Base-by-base conservation (phyloP, 2,113 vertebrate species). In the Noctilio leporinus region DNA sequence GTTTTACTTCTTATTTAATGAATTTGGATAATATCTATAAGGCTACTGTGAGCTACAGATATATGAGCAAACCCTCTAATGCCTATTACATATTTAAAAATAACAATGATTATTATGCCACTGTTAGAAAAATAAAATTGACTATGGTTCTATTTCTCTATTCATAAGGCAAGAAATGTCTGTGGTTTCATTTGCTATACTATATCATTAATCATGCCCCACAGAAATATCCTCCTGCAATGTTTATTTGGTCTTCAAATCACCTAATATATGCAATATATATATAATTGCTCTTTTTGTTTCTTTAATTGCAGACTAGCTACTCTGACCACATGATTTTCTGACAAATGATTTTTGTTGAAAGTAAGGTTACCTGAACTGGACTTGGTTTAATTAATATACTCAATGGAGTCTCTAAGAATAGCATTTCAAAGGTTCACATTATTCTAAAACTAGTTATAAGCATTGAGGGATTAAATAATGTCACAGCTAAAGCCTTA, bases 321-420 rank as follows among this genome's bases (percentile, higher is more conserved):
- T 9, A 69, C 43, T 75, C 20, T 73, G 72, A 49, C 9, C 26
- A 91, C 8, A 62, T 40, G 0, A 57, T 89, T 89, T 94, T 92
- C 76, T 95, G 16, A 45, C 17, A 93, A 38, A 82, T 87, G 5
- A 87, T 83, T 78, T 91, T 64, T 81, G 17, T 43, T 93, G 30
- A 86, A 94, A 91, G 55, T 43, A 94, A 80, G 16, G 17, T 92
- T 96, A 93, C 86, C 33, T 85, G 64, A 86, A 87, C 30, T 93
- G 65, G 96, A 70, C 76, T 83, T 81, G n/a, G 24, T 77, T 95
- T 95, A 95, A 91, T 86, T 96, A 86, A 86, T 89, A 88, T 96
- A 82, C 64, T 96, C 81, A 88, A 83, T 82, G 47, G 49, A 87
- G 73, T 62, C 17, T 40, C 19, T 76, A 85, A 93, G 43, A 92